These are phyloP conservation scores for Ornithoptera priamus DNA, from an alignment of 2,888 invertebrate genomes.

Conservation along the genomic window DNA sequence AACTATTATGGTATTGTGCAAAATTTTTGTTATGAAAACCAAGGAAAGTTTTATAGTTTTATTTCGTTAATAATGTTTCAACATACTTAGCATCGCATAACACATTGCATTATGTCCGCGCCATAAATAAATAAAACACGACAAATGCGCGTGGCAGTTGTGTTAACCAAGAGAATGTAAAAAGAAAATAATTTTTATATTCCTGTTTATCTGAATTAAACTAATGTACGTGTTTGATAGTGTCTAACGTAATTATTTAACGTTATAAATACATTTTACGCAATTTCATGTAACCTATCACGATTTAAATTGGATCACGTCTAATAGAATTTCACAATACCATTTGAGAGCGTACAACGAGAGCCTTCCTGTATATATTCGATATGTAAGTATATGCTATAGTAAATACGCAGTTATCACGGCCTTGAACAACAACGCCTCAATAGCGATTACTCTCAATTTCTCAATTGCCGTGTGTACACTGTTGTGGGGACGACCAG, in stretches of 20 bases:
- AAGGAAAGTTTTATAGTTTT: background rate
- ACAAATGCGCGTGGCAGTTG: background rate
- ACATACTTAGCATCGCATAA: background rate
- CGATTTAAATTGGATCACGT: background rate
- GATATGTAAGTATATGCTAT: slow-evolving; percentile 10
- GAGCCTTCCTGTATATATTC: background rate
- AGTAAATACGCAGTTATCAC: slow-evolving; percentile 32
- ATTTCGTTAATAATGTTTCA: background rate
- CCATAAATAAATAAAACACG: background rate
- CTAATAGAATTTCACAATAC: background rate
- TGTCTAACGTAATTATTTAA: background rate
- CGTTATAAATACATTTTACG: background rate
- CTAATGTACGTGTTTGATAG: background rate
- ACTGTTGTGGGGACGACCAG: slow-evolving; percentile 41
- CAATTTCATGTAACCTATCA: background rate
- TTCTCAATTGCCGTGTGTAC: slow-evolving; percentile 59
- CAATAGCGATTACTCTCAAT: slow-evolving; percentile 65
- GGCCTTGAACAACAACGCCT: slow-evolving; percentile 43
- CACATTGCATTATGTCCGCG: background rate
- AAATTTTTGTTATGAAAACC: background rate
- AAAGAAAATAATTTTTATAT: background rate
- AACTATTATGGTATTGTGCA: background rate
- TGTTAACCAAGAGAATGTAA: background rate
- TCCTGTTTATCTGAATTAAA: background rate
- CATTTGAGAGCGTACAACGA: background rate